Conservation (phyloP, 1,140 invertebrate genomes). For the Adoxophyes honmai region DNA sequence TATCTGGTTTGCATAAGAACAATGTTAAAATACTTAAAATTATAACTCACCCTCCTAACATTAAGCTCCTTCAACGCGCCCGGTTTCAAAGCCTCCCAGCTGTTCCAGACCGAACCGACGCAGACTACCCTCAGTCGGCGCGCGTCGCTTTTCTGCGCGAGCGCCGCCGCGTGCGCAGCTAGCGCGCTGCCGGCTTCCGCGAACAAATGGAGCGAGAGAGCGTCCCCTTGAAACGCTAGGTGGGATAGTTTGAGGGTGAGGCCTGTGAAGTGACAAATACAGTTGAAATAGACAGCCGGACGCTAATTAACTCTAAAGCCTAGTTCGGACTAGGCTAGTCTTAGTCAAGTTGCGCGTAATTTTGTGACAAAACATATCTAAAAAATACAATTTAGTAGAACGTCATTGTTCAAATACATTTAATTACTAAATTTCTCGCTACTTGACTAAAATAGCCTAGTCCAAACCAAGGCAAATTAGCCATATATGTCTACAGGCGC, state of each 20-base stretch:
- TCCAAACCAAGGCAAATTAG: too few relatives aligned
- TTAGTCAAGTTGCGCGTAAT: too few relatives aligned
- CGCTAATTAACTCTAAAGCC: too few relatives aligned
- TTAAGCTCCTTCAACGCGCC: constrained; percentile 82
- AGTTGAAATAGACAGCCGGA: not conserved
- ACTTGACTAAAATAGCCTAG: too few relatives aligned
- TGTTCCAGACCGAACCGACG: constrained; percentile 97
- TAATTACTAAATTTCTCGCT: too few relatives aligned
- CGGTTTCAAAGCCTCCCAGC: constrained; percentile 88
- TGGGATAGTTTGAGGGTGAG: constrained; percentile 86
- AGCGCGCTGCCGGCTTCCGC: constrained; percentile 85
- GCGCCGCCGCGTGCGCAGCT: constrained; percentile 86
- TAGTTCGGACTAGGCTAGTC: too few relatives aligned
- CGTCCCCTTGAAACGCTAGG: constrained; percentile 84
- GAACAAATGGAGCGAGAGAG: constrained; percentile 86
- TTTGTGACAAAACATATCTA: too few relatives aligned
- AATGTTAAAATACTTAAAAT: constrained; percentile 7
- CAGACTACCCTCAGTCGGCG: constrained; percentile 88
- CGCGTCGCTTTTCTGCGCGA: constrained; percentile 81
- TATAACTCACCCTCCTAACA: constrained; percentile 44
- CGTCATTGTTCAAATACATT: too few relatives aligned
- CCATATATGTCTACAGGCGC: too few relatives aligned
- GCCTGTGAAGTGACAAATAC: constrained; percentile 57
- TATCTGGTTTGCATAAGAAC: too few relatives aligned
- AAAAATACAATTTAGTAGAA: too few relatives aligned